These are phyloP conservation scores for Eospalax fontanierii DNA, from an alignment of 2,797 vertebrate genomes.

Conservation along the genomic window DNA sequence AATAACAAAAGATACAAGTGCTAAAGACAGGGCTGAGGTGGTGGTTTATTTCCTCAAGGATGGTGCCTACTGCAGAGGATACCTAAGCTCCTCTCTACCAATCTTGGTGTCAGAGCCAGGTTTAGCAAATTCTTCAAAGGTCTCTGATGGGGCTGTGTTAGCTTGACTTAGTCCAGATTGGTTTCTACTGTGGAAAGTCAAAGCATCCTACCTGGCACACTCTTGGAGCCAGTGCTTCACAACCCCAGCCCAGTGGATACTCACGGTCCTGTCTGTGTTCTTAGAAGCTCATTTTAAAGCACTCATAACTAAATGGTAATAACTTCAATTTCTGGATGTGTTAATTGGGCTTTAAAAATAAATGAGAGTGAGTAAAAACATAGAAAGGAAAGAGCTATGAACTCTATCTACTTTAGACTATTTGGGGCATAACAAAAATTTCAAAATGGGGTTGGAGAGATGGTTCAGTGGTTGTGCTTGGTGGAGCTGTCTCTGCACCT, in stretches of 20 bases:
- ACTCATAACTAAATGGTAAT: neutral
- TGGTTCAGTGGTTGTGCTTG: neutral
- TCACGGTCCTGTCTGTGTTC: fast-evolving
- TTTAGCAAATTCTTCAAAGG: neutral
- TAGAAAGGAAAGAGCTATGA: neutral
- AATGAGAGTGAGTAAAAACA: neutral
- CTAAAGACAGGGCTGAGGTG: fast-evolving
- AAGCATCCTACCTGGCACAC: fast-evolving
- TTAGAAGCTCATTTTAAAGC: neutral
- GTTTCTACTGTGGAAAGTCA: neutral
- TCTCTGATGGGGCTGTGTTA: neutral
- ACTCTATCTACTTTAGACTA: neutral
- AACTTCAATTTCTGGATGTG: neutral
- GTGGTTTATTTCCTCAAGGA: neutral
- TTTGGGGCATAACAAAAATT: neutral
- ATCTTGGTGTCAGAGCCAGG: neutral
- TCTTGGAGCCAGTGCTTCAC: fast-evolving
- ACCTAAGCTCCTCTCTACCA: fast-evolving
- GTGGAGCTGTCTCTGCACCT: neutral
- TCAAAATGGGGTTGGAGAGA: neutral
- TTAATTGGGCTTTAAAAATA: neutral
- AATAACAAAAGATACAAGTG: neutral
- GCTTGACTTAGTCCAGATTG: neutral
- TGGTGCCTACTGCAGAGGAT: fast-evolving
- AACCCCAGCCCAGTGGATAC: fast-evolving